Conservation (phyloP, 2,888 invertebrate genomes). For the Choristoneura rosaceana region DNA sequence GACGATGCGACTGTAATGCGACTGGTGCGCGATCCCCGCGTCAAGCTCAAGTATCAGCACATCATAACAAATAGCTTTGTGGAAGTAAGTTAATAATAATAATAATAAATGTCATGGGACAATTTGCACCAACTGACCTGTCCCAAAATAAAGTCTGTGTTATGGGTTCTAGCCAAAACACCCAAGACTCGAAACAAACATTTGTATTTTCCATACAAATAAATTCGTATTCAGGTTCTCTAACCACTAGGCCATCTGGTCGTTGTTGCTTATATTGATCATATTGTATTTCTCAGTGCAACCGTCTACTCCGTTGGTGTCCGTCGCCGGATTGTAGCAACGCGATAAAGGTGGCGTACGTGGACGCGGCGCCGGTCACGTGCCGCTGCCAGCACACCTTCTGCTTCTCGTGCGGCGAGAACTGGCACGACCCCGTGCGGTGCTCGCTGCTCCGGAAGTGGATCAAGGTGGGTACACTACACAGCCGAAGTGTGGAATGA, state of each 20-base stretch:
- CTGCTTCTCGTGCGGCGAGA: slow-evolving; percentile 98
- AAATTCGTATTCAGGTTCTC: too few species aligned
- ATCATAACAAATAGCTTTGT: slow-evolving; percentile 99
- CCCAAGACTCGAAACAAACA: too few species aligned
- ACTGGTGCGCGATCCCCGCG: slow-evolving; percentile 93
- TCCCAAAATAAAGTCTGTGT: too few species aligned
- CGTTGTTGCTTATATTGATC: too few species aligned
- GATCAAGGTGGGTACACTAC: slow-evolving; percentile 89
- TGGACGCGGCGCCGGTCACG: slow-evolving; percentile 95
- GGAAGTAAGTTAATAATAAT: slow-evolving; percentile 87
- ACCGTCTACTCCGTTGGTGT: slow-evolving; percentile 98
- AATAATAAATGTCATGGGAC: too few species aligned
- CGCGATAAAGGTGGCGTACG: slow-evolving; percentile 96
- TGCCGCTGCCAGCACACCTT: slow-evolving; percentile 97
- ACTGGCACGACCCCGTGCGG: slow-evolving; percentile 99
- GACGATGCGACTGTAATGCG: slow-evolving; percentile 99
- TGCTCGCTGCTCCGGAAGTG: slow-evolving; percentile 97
- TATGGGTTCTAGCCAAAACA: too few species aligned
- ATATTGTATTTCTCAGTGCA: slow-evolving; percentile 87
- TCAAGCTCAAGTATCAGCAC: slow-evolving; percentile 97
- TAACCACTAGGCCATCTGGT: too few species aligned
- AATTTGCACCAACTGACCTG: too few species aligned
- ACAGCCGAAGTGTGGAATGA: neutral
- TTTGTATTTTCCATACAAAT: too few species aligned
- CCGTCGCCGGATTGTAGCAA: slow-evolving; percentile 99